These are phyloP conservation scores for Protobothrops flavoviridis DNA, from an alignment of 2,113 vertebrate genomes.

Conservation along the genomic window DNA sequence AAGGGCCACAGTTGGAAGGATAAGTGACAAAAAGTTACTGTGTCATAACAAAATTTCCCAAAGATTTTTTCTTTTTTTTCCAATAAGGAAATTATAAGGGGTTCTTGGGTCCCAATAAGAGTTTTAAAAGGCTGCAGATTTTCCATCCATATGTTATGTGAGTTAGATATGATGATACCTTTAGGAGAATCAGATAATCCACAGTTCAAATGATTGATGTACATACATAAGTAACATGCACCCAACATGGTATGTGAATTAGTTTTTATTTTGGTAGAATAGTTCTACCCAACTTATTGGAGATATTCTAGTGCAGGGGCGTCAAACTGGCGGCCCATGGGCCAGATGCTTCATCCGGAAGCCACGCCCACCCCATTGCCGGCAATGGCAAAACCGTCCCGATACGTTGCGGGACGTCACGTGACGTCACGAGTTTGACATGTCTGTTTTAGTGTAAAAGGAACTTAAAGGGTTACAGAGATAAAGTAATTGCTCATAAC, in stretches of 20 bases:
- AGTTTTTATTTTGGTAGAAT: not conserved
- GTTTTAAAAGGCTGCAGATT: not conserved
- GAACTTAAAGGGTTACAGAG: constrained; percentile 44
- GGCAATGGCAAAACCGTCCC: too few species aligned
- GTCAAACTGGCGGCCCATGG: too few species aligned
- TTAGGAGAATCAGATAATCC: not conserved
- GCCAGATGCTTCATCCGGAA: too few species aligned
- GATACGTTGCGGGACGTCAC: too few species aligned
- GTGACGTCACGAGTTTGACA: too few species aligned
- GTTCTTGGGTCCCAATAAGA: not conserved
- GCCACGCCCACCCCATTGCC: too few species aligned
- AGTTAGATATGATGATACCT: not conserved
- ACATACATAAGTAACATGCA: not conserved
- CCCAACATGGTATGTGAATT: not conserved
- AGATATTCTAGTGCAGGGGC: not conserved
- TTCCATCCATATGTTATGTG: not conserved
- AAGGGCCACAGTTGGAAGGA: not conserved
- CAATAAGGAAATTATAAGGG: not conserved
- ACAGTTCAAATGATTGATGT: not conserved
- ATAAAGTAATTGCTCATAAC: not conserved
- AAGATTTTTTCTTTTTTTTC: not conserved
- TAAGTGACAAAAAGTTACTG: not conserved
- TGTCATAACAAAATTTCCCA: not conserved
- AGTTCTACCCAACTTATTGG: not conserved
- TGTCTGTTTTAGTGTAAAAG: not conserved